Evolutionary conservation across 2,113 vertebrate species (phyloP), one percentile per base, ranked within the genome.

Genomic region (Macroglossus sobrinus): DNA sequence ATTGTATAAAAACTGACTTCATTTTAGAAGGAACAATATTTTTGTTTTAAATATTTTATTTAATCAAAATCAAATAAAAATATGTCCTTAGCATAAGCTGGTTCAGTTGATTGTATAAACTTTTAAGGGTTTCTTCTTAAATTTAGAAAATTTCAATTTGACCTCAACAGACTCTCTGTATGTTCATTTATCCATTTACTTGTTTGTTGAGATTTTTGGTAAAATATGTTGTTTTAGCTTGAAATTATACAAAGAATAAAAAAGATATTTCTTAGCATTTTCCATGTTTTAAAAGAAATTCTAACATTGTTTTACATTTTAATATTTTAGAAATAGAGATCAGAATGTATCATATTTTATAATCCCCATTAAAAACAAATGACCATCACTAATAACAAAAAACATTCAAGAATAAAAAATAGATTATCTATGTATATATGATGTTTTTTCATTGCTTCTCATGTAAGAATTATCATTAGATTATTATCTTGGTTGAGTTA

Each of bases 1-100:
- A 11, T 45, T 28, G 43, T 45, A 53, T 76, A 80, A 88, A 94
- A 92, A 59, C 59, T 40, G 74, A 69, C 5, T 68, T 93, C 35
- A 78, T 72, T 89, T 68, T 7, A 75, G 19, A 79, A 59, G 22
- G 12, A 28, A 4, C 7, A 38, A 22, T 78, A 57, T n/a, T 87
- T 90, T 84, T 53, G 91, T 47, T 93, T 94, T 55, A 89, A 84
- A 53, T 90, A 84, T 59, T 92, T 88, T 74, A 59, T 30, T 89
- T 59, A 86, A 69, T 74, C 2, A 79, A 57, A 74, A 80, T 84
- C 28, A 95, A 72, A 89, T 50, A 35, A 11, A 94, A 93, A 35
- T 85, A n/a, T 69, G 2, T n/a, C 14, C 43, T 86, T 74, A 45
- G 24, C 47, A 50, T 35, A 63, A 26, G 7, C 35, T n/a, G 21